phyloP scores from a whole-genome alignment of 2,113 vertebrate species.

The Vimba vimba region DNA sequence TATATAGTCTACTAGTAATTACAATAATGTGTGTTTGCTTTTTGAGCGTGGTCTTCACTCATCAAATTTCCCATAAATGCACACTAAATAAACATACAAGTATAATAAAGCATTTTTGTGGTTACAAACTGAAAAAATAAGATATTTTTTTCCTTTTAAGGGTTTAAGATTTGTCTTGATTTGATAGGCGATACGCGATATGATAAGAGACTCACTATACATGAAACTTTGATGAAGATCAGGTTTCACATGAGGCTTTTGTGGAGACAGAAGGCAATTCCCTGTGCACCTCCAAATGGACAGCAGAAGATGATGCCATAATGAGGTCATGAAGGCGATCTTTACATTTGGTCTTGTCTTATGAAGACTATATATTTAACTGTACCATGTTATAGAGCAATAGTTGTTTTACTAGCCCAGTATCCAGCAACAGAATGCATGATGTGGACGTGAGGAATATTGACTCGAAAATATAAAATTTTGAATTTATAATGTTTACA shows the following conservation, averaged over 20 bases:
- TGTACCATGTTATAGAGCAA: neutral
- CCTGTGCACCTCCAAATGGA: constrained; percentile 31
- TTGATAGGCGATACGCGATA: constrained; percentile 28
- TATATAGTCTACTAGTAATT: neutral
- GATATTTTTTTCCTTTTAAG: constrained; percentile 45
- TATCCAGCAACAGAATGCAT: neutral
- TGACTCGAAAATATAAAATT: neutral
- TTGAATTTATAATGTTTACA: neutral
- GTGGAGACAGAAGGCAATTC: constrained; percentile 30
- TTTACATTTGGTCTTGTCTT: neutral
- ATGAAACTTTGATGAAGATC: constrained; percentile 59
- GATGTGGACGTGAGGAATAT: neutral
- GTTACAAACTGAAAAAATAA: constrained; percentile 38
- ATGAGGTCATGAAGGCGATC: constrained; percentile 24
- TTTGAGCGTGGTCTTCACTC: neutral
- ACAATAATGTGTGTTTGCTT: neutral
- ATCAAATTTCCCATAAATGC: neutral
- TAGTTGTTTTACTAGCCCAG: neutral
- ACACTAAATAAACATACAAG: neutral
- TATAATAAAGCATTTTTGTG: neutral
- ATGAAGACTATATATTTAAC: neutral
- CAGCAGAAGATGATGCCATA: constrained; percentile 21
- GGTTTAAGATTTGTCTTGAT: constrained; percentile 38
- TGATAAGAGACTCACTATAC: constrained; percentile 36
- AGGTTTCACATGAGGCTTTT: constrained; percentile 39